phyloP scores from a whole-genome alignment of 2,797 vertebrate genomes.

The Pyrocephalus nanus region DNA sequence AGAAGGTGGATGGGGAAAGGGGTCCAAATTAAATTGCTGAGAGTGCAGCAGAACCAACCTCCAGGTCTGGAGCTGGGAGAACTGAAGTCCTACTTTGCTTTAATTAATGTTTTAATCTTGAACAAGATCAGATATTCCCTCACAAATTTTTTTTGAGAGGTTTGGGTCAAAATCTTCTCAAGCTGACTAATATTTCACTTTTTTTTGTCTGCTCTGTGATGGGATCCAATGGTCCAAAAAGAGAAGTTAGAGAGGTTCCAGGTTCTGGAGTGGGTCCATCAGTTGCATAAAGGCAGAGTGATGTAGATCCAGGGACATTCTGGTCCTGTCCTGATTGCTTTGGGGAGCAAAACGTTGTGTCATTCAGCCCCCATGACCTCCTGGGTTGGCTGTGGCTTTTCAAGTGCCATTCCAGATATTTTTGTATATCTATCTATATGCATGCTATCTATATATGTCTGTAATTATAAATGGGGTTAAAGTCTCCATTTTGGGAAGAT shows the following conservation, averaged over 20 bases:
- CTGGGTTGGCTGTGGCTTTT: background rate
- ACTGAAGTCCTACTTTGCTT: background rate
- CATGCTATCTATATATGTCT: background rate
- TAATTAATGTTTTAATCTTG: background rate
- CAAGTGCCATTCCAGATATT: background rate
- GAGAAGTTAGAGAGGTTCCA: background rate
- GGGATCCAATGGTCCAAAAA: background rate
- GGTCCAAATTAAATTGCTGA: background rate
- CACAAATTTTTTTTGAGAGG: no score
- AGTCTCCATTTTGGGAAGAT: accelerated
- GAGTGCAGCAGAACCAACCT: background rate
- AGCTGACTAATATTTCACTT: background rate
- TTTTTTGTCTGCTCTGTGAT: background rate
- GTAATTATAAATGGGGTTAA: background rate
- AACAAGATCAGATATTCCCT: background rate
- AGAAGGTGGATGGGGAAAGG: background rate
- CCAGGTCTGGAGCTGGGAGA: background rate
- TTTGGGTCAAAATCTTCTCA: background rate
- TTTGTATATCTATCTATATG: background rate
- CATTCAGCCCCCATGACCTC: accelerated
- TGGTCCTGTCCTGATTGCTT: background rate
- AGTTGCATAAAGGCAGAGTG: background rate
- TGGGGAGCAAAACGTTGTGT: background rate
- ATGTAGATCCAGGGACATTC: background rate
- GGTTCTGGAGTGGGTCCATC: background rate